Evolutionary conservation across 1,140 invertebrate genomes (phyloP).

Genomic region (Phymastichus coffea): DNA sequence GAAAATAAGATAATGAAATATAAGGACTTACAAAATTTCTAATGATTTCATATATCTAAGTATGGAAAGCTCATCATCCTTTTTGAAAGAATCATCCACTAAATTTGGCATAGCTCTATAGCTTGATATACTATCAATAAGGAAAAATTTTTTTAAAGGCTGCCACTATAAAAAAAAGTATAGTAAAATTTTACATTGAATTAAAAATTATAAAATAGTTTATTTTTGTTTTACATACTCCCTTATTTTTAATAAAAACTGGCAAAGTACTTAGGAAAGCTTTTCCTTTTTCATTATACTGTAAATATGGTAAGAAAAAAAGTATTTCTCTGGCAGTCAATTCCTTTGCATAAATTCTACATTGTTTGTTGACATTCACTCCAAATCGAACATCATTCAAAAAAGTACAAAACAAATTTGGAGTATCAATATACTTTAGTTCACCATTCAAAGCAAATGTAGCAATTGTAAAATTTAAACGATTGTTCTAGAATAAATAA

Average conservation of each 20-base stretch:
- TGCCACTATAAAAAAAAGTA: slow-evolving; percentile 57
- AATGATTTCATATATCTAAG: slow-evolving; percentile 52
- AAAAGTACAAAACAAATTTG: slow-evolving; percentile 53
- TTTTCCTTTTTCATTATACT: slow-evolving; percentile 53
- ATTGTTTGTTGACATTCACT: slow-evolving; percentile 57
- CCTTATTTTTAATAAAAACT: slow-evolving; percentile 53
- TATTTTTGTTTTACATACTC: slow-evolving; percentile 10
- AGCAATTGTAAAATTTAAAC: slow-evolving; percentile 53
- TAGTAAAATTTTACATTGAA: slow-evolving; percentile 23
- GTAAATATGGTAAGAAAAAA: slow-evolving; percentile 63
- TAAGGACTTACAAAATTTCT: slow-evolving; percentile 45
- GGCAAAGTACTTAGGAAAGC: slow-evolving; percentile 62
- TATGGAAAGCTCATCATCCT: slow-evolving; percentile 27
- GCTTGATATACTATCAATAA: slow-evolving; percentile 63
- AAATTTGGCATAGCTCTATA: slow-evolving; percentile 39
- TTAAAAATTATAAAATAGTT: slow-evolving; percentile 1
- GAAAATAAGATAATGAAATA: background rate
- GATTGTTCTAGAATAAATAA: slow-evolving; percentile 48
- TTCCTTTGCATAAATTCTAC: slow-evolving; percentile 57
- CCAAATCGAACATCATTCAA: slow-evolving; percentile 59
- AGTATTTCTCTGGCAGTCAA: slow-evolving; percentile 57
- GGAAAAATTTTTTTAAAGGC: slow-evolving; percentile 68
- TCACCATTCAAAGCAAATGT: slow-evolving; percentile 48
- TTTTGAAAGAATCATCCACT: slow-evolving; percentile 30
- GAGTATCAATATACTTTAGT: slow-evolving; percentile 50